phyloP scores from a whole-genome alignment of 2,797 vertebrate species.

The Ispidina lecontei region DNA sequence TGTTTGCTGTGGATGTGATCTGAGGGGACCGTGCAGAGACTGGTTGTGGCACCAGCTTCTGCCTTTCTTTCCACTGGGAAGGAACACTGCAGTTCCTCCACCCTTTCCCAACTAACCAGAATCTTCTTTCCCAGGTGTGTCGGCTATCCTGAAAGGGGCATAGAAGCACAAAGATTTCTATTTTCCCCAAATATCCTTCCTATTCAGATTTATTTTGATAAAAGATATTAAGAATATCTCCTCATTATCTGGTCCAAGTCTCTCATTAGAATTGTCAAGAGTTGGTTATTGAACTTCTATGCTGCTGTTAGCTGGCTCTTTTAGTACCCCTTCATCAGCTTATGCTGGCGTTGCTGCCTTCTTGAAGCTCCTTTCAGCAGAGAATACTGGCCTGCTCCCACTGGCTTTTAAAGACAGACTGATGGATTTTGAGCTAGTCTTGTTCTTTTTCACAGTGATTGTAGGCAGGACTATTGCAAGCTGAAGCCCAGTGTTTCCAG shows the following conservation, averaged over 20 bases:
- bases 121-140: not conserved
- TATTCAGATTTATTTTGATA: not conserved
- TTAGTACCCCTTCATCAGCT: not conserved
- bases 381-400: not conserved
- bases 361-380: not conserved
- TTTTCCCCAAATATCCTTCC: not conserved
- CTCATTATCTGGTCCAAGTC: not conserved
- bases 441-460: not conserved
- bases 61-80: not conserved
- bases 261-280: not conserved
- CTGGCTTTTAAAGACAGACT: not conserved
- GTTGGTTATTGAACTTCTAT: not conserved
- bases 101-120: not conserved
- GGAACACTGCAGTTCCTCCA: fast-evolving
- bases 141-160: not conserved
- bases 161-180: not conserved
- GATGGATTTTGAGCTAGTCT: not conserved
- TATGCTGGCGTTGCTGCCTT: not conserved
- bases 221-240: not conserved
- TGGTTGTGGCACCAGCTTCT: not conserved
- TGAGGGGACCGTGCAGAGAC: not conserved
- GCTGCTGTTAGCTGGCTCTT: not conserved
- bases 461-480: not conserved
- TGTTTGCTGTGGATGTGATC: not conserved
- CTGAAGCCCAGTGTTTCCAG: not conserved